Conservation (phyloP, 2,113 vertebrate genomes). For the Tympanuchus pallidicinctus region DNA sequence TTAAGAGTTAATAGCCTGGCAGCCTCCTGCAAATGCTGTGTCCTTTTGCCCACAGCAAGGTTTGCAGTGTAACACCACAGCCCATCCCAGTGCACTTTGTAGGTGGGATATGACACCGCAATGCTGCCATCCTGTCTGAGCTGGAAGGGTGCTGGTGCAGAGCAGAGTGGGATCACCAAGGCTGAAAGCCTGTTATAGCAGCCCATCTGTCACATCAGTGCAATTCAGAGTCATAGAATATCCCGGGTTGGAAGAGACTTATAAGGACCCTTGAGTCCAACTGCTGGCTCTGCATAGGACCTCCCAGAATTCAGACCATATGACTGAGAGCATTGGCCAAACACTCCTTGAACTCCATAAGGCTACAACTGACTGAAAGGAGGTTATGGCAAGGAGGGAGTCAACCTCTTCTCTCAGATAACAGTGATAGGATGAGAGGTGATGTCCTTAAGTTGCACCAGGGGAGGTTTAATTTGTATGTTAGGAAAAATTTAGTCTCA, state of each 20-base stretch:
- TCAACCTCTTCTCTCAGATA: no score
- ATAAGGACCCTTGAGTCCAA: background rate
- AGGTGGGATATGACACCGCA: background rate
- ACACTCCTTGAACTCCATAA: background rate
- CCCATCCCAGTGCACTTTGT: accelerated
- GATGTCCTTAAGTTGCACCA: no score
- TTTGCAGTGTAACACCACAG: background rate
- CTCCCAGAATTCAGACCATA: background rate
- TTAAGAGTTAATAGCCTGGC: background rate
- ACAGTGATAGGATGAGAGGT: no score
- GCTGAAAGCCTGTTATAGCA: background rate
- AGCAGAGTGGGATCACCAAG: background rate
- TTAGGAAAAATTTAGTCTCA: no score
- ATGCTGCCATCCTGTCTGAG: background rate
- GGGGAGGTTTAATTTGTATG: no score
- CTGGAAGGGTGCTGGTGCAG: background rate
- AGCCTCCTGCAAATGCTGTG: background rate
- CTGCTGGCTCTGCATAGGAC: background rate
- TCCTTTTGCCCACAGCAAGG: background rate
- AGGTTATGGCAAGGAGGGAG: no score
- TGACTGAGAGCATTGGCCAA: background rate
- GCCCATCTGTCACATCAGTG: constrained; percentile 3
- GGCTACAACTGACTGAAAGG: no score
- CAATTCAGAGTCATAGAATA: background rate
- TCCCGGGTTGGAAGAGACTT: background rate